Base-by-base conservation (phyloP, 1,140 invertebrate genomes). In the Orius insidiosus region DNA sequence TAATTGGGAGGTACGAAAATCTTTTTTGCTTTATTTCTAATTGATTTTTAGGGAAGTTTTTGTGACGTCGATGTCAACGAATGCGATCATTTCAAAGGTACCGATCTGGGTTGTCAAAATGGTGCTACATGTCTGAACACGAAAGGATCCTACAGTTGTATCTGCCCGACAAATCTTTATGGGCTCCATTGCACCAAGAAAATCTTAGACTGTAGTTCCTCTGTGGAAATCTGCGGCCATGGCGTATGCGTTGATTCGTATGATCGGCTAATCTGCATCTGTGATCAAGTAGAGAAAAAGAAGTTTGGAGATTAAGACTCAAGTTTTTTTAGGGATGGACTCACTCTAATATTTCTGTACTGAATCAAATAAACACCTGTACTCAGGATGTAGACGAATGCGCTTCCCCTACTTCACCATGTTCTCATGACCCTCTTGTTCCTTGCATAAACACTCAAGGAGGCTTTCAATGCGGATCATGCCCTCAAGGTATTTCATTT, bases 91-190 rank as follows among this genome's bases (percentile, higher is more conserved):
- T 86, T 78, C 57, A 63, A 67, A 3, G 85, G 85, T 11, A 92
- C 87, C 0, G 84, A 86, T 57, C 64, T 88, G n/a, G 90, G 88
- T 3, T 96, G 92, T 63, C 89, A 95, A 65, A 94, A 95, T 62
- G 83, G 82, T 11, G 89, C 80, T 0, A 84, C 76, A 5, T 95
- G 89, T 58, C 62, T 75, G 5, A 94, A 96, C 61, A 72, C 65
- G 36, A 69, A 67, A 24, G 88, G 88, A 38, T 67, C 72, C n/a
- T 94, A 82, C 59, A 70, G 74, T 75, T 95, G 90, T 60, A 52
- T 66, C 5, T 94, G 89, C 61, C 54, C 68, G 37, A 32, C 71
- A 2, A 79, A 81, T 35, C 92, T 76, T 74, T 76, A 72, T 60
- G 90, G 90, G 2, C 58, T 85, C 34, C 81, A 85, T 56, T 94